These are phyloP conservation scores for Apodemus speciosus DNA, from an alignment of 2,113 vertebrate genomes.

Conservation along the genomic window DNA sequence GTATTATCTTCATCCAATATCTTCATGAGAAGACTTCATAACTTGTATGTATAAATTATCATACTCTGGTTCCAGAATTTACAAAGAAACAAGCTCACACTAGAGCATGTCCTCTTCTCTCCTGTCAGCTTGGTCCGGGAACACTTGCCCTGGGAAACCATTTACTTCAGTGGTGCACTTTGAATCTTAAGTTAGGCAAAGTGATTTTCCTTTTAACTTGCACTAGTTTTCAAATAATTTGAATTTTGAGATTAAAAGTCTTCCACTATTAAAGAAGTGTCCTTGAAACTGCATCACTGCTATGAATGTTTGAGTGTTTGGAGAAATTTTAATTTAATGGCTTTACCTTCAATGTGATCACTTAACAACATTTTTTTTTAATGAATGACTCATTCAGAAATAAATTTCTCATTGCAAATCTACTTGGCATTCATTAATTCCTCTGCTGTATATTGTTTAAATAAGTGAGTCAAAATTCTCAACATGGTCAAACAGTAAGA, in stretches of 20 bases:
- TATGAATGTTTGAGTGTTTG: background rate
- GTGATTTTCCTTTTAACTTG: background rate
- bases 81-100: background rate
- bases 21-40: too few species aligned
- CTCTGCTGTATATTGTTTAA: background rate
- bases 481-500: background rate
- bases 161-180: background rate
- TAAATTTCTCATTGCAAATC: background rate
- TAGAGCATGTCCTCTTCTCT: background rate
- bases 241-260: background rate
- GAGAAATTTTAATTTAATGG: constrained; percentile 43
- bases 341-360: constrained; percentile 1
- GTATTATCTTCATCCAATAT: background rate
- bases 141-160: background rate
- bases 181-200: constrained; percentile 2
- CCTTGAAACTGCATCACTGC: background rate
- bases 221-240: constrained; percentile 33
- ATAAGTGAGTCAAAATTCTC: constrained; percentile 19
- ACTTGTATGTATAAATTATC: background rate
- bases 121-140: background rate
- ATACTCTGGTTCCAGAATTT: background rate
- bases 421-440: background rate
- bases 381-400: background rate
- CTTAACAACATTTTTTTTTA: background rate
- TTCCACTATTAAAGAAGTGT: background rate